These are phyloP conservation scores for Stegostoma tigrinum DNA, from an alignment of 2,113 vertebrate species.

Conservation along the genomic window DNA sequence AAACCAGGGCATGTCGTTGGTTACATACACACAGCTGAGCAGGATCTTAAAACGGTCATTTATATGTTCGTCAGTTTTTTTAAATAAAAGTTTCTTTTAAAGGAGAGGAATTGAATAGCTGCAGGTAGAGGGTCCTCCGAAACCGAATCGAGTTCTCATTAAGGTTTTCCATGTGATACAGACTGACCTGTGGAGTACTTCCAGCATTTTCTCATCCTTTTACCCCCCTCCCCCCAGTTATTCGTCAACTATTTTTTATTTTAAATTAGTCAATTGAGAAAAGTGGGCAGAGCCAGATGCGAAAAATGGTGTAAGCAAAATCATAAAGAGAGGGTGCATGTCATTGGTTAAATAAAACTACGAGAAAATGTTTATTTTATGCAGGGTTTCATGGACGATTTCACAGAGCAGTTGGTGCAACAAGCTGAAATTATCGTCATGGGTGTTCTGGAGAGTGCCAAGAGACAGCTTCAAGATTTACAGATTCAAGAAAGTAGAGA, in stretches of 20 bases:
- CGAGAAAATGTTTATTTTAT: neutral
- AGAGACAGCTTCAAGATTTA: neutral
- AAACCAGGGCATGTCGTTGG: neutral
- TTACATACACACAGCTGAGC: neutral
- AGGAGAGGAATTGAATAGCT: neutral
- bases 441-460: neutral
- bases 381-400: neutral
- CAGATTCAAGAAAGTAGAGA: conserved; percentile 3
- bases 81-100: no score
- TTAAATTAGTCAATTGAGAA: neutral
- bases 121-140: neutral
- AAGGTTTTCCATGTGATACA: neutral
- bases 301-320: no score
- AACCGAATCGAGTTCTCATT: neutral
- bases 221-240: neutral
- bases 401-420: neutral
- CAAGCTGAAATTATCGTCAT: neutral
- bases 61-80: no score
- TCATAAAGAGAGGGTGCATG: neutral
- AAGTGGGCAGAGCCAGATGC: neutral
- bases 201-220: neutral
- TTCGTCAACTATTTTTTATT: neutral
- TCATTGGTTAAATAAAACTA: neutral
- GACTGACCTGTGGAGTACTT: neutral
- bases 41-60: neutral